These are phyloP conservation scores for Hemicrepidius hirtus DNA, from an alignment of 2,888 invertebrate genomes.

Conservation along the genomic window DNA sequence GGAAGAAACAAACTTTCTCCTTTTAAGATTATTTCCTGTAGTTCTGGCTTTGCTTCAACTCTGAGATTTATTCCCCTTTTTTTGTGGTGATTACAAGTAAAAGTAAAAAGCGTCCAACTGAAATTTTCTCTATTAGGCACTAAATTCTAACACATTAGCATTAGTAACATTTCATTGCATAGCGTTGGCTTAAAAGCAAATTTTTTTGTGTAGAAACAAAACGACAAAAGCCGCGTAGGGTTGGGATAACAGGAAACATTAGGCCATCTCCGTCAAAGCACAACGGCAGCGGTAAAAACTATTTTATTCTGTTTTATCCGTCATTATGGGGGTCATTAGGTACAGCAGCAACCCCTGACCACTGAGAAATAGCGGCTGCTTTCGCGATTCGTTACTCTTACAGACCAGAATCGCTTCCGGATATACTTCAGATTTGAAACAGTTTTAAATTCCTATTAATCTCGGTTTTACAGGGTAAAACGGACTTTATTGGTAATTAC, in stretches of 20 bases:
- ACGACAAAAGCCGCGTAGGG: background rate
- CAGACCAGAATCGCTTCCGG: conserved; percentile 12
- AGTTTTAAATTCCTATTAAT: conserved; percentile 42
- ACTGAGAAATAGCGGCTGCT: conserved; percentile 25
- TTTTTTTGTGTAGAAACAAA: background rate
- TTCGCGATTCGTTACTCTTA: conserved; percentile 8
- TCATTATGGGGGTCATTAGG: conserved; percentile 30
- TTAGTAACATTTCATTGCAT: too few relatives aligned
- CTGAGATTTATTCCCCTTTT: too few relatives aligned
- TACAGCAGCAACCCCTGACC: conserved; percentile 17
- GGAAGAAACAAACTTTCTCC: too few relatives aligned
- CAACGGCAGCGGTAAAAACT: conserved; percentile 7
- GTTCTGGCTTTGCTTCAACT: too few relatives aligned
- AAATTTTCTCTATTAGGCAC: too few relatives aligned
- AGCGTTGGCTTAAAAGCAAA: background rate
- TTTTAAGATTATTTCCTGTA: too few relatives aligned
- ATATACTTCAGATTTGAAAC: conserved; percentile 33
- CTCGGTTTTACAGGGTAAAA: conserved; percentile 39
- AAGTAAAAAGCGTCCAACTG: too few relatives aligned
- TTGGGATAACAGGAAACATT: conserved; percentile 2
- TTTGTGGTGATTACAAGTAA: too few relatives aligned
- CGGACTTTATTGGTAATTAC: conserved; percentile 46
- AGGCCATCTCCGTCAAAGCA: conserved; percentile 17
- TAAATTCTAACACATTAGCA: too few relatives aligned
- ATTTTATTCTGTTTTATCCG: conserved; percentile 26